Conservation (phyloP, 2,113 vertebrate genomes). For the Argyrosomus japonicus region DNA sequence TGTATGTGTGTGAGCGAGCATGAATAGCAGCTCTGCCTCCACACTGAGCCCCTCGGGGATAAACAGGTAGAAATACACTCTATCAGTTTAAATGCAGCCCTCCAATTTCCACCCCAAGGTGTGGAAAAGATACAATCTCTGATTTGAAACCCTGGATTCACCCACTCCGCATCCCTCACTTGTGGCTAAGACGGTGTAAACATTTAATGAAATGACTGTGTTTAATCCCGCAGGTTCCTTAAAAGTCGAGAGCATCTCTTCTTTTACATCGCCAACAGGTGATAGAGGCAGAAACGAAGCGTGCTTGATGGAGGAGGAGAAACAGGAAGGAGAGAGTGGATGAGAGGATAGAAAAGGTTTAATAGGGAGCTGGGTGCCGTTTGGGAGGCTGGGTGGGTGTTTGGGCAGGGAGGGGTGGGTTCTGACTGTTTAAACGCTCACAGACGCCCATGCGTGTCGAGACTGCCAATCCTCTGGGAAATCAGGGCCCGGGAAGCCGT, state of each 20-base stretch:
- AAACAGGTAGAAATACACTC: slow-evolving; percentile 69
- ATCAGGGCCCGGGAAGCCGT: slow-evolving; percentile 75
- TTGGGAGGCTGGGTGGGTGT: slow-evolving; percentile 45
- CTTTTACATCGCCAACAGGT: slow-evolving; percentile 59
- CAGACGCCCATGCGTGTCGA: slow-evolving; percentile 79
- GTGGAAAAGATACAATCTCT: slow-evolving; percentile 48
- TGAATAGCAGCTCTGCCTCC: slow-evolving; percentile 31
- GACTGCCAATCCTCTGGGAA: slow-evolving; percentile 81
- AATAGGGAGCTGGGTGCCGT: slow-evolving; percentile 55
- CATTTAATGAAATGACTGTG: slow-evolving; percentile 64
- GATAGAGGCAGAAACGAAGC: slow-evolving; percentile 53
- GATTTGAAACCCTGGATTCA: slow-evolving; percentile 53
- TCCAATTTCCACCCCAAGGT: slow-evolving; percentile 54
- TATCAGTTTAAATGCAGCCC: slow-evolving; percentile 66
- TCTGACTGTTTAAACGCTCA: slow-evolving; percentile 78
- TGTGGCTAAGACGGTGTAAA: slow-evolving; percentile 44
- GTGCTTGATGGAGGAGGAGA: slow-evolving; percentile 29
- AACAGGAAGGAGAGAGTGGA: slow-evolving; percentile 1
- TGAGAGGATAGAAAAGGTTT: slow-evolving; percentile 47
- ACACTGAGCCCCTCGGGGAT: slow-evolving; percentile 65
- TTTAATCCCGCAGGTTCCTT: slow-evolving; percentile 58
- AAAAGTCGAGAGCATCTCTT: slow-evolving; percentile 41
- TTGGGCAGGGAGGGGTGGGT: slow-evolving; percentile 8
- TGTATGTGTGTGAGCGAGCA: slow-evolving; percentile 13
- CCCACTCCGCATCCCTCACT: slow-evolving; percentile 38